Conservation (phyloP, 2,888 invertebrate species). For the Cantharis lateralis region DNA sequence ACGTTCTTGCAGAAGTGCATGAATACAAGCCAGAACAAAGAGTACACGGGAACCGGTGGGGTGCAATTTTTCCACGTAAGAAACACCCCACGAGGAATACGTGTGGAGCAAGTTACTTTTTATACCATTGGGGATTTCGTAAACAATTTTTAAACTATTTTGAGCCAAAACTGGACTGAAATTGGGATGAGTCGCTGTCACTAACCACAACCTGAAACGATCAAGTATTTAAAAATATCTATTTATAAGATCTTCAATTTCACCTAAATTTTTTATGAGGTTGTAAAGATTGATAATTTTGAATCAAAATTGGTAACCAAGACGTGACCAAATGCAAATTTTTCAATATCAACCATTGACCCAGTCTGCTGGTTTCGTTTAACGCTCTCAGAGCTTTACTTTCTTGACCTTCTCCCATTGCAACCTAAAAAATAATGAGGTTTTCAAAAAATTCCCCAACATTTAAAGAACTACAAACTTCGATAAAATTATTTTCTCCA, state of each 20-base stretch:
- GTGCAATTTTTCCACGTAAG: constrained; percentile 47
- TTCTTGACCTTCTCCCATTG: constrained; percentile 82
- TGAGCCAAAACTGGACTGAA: constrained; percentile 78
- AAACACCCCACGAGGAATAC: constrained; percentile 69
- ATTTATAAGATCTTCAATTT: not conserved
- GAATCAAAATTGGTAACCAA: constrained; percentile 72
- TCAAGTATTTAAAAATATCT: not conserved
- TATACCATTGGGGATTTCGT: constrained; percentile 85
- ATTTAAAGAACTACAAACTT: constrained; percentile 53
- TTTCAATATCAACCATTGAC: constrained; percentile 80
- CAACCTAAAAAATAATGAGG: constrained; percentile 59
- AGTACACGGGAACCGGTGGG: constrained; percentile 57
- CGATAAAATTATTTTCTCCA: constrained; percentile 60
- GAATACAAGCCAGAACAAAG: constrained; percentile 83
- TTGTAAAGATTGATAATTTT: constrained; percentile 62
- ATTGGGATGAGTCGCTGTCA: constrained; percentile 78
- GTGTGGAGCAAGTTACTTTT: constrained; percentile 80
- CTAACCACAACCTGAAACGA: constrained; percentile 74
- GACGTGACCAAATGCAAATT: constrained; percentile 78
- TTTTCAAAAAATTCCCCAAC: not conserved
- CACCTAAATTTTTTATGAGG: constrained; percentile 61
- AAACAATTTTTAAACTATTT: constrained; percentile 78
- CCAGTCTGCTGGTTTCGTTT: constrained; percentile 63
- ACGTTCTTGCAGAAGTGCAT: constrained; percentile 90
- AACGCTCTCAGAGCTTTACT: constrained; percentile 65